Base-by-base conservation (phyloP, 2,797 vertebrate species). In the Pseudopleuronectes americanus region DNA sequence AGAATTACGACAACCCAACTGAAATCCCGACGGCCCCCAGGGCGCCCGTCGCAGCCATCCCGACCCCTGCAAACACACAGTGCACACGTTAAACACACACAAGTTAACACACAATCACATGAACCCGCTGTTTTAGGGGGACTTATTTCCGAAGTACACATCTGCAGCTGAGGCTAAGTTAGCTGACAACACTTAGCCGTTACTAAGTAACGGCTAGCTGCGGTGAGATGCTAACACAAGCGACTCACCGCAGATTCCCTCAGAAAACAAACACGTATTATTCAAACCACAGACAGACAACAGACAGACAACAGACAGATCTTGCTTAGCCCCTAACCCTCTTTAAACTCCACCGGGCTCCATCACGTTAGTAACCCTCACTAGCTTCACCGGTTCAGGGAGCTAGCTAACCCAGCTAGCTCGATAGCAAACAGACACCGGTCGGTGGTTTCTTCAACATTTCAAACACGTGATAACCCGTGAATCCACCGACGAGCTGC, bases 31-130 rank as follows among this genome's bases (percentile, higher is more conserved):
- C n/a, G n/a, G n/a, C n/a, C n/a, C n/a, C n/a, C n/a, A n/a, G n/a
- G n/a, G n/a, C 97, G 49, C 92, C 95, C 0, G 95, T 95, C 77
- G 96, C 97, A 58, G 94, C 94, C 94, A 95, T 95, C 22, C 79
- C 87, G 78, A 83, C 81, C 85, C 72, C 91, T 90, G 74, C 43
- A 53, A 69, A 69, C 65, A 24, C 5, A 2, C 57, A 8, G 58
- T 21, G 19, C 31, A 9, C 6, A 1, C 38, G 38, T 41, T 41
- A 41, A 12, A 4, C 13, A 41, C 43, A 43, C 14, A 0, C 41
- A 41, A 13, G 22, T 48, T 54, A 43, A 22, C 2, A 26, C 26
- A 26, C 43, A 43, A 45, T 2, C 2, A 2, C 9, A 13, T 1
- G 10, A 36, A 4, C 26, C 4, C 4, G 1, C 6, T 13, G 3